Evolutionary conservation across 2,113 vertebrate genomes (phyloP).

Genomic region (Oreocharis arfaki): DNA sequence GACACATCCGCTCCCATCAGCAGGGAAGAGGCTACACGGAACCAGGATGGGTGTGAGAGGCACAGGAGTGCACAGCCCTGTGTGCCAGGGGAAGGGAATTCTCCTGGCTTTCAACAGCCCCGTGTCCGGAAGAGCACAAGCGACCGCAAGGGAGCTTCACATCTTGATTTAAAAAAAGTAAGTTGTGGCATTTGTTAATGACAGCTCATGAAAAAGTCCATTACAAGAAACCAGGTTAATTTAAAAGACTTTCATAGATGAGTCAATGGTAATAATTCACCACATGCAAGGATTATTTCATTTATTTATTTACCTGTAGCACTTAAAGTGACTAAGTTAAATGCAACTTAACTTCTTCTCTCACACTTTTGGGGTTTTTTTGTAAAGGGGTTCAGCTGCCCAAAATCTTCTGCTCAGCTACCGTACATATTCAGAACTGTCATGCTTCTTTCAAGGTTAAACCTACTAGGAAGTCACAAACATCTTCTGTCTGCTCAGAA

Average conservation of each 20-base stretch:
- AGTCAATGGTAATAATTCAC: neutral
- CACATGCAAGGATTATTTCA: neutral
- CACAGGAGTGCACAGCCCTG: neutral
- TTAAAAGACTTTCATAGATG: neutral
- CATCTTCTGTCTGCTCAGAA: neutral
- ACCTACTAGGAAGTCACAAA: neutral
- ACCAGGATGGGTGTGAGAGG: neutral
- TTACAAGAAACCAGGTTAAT: neutral
- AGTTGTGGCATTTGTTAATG: neutral
- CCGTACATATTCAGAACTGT: neutral
- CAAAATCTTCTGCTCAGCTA: neutral
- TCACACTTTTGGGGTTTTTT: neutral
- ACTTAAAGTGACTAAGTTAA: neutral
- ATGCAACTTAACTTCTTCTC: neutral
- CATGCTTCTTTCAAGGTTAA: neutral
- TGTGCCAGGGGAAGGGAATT: neutral
- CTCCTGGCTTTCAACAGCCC: neutral
- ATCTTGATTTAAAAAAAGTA: neutral
- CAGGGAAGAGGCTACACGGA: neutral
- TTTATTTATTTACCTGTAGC: neutral
- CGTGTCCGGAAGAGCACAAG: rapidly evolving
- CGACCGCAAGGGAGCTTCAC: neutral
- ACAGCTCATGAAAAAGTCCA: neutral
- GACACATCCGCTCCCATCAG: neutral
- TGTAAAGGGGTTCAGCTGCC: neutral